Percentiles rank a stretch among this genome's conserved stretches.
These are phyloP conservation scores for Takifugu bimaculatus DNA, from an alignment of 2,113 vertebrate species.

Conservation along the genomic window DNA sequence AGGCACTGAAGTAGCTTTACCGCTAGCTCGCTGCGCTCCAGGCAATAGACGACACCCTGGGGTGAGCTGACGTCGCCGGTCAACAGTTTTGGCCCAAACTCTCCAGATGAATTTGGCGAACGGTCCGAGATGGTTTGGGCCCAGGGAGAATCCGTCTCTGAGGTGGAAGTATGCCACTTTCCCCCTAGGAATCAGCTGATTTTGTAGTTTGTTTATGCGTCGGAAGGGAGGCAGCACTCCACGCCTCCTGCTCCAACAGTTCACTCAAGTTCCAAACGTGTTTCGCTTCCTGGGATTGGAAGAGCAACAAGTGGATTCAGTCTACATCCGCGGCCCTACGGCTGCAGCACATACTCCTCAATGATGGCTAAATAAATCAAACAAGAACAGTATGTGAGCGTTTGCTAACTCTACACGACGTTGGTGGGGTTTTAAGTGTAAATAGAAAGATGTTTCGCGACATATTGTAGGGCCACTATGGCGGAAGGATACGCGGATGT, in stretches of 20 bases:
- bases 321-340: slow-evolving; percentile 74
- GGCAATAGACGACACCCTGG: slow-evolving; percentile 59
- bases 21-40: slow-evolving; percentile 39
- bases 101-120: slow-evolving; percentile 28
- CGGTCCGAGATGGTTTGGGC: slow-evolving; percentile 16
- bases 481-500: slow-evolving; percentile 60
- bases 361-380: fast-evolving
- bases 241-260: slow-evolving; percentile 48
- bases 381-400: fast-evolving
- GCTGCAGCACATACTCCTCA: neutral
- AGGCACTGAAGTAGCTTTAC: slow-evolving; percentile 4
- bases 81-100: slow-evolving; percentile 42
- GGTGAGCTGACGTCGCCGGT: slow-evolving; percentile 58
- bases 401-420: fast-evolving
- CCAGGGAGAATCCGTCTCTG: slow-evolving; percentile 4
- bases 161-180: neutral
- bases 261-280: slow-evolving; percentile 58
- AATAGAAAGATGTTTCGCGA: neutral
- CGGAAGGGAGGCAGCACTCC: slow-evolving; percentile 19
- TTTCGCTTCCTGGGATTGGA: slow-evolving; percentile 84
- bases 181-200: neutral
- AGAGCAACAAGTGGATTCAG: slow-evolving; percentile 58
- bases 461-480: slow-evolving; percentile 32
- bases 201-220: slow-evolving; percentile 20
- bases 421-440: neutral